Evolutionary conservation across 2,113 vertebrate genomes (phyloP).

Genomic region (Etheostoma cragini): DNA sequence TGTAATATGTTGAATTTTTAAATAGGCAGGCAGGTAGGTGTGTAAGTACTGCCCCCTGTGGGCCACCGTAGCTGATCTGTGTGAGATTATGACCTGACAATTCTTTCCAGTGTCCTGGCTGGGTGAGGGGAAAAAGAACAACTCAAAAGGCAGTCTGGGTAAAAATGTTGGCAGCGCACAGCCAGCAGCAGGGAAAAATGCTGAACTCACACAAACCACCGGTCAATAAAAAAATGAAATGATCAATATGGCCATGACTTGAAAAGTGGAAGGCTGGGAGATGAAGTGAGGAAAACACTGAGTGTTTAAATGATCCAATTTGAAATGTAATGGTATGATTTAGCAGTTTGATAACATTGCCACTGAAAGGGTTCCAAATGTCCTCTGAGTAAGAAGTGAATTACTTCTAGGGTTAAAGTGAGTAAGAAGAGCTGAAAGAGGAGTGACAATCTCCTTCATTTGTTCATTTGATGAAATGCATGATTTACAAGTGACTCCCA

Average conservation of each 20-base stretch:
- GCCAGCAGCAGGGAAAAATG: slow-evolving; percentile 18
- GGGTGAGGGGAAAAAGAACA: neutral
- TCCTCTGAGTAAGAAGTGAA: neutral
- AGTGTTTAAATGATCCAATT: neutral
- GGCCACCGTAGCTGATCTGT: slow-evolving; percentile 9
- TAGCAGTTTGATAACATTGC: neutral
- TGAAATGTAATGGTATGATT: neutral
- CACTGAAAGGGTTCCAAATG: neutral
- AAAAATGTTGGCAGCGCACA: slow-evolving; percentile 7
- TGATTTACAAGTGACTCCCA: slow-evolving; percentile 41
- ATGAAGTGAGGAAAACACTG: slow-evolving; percentile 12
- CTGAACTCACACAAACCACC: slow-evolving; percentile 42
- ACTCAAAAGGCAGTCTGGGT: neutral
- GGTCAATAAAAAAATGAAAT: slow-evolving; percentile 34
- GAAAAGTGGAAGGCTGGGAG: slow-evolving; percentile 5
- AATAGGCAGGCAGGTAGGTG: slow-evolving; percentile 26
- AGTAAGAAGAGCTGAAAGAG: neutral
- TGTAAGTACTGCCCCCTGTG: slow-evolving; percentile 42
- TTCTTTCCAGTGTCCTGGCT: neutral
- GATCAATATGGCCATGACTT: slow-evolving; percentile 33
- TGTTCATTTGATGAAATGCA: slow-evolving; percentile 29
- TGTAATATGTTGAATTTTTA: slow-evolving; percentile 6
- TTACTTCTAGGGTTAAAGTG: neutral
- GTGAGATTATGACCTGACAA: slow-evolving; percentile 10
- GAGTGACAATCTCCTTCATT: neutral